Evolutionary conservation across 2,113 vertebrate species (phyloP).

Genomic region (Eira barbara): DNA sequence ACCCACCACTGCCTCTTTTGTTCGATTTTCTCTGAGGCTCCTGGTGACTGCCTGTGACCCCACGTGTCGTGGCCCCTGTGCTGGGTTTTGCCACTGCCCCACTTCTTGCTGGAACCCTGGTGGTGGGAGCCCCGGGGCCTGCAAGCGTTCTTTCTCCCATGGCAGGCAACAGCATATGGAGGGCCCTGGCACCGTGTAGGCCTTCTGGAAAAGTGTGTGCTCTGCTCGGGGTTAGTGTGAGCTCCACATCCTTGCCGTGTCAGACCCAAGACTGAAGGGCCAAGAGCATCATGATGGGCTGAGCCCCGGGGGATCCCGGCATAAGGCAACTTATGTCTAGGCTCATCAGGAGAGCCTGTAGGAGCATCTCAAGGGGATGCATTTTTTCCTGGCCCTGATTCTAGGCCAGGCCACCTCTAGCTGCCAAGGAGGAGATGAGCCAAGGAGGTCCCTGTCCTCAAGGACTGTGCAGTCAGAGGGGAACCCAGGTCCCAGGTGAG

Average conservation of each 20-base stretch:
- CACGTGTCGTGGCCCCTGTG: neutral
- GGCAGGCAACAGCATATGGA: neutral
- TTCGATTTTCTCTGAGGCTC: neutral
- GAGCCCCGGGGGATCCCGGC: neutral
- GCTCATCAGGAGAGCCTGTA: neutral
- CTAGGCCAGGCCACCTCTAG: neutral
- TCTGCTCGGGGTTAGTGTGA: neutral
- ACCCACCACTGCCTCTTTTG: neutral
- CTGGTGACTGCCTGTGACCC: neutral
- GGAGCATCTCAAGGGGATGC: neutral
- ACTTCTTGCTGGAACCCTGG: neutral
- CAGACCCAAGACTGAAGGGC: neutral
- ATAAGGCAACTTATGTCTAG: no score
- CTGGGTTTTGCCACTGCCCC: neutral
- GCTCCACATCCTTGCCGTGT: neutral
- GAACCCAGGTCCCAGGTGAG: no score
- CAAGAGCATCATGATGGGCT: neutral
- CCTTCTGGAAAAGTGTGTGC: neutral
- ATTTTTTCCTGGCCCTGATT: rapidly evolving
- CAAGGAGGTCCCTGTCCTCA: neutral
- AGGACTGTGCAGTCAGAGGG: neutral
- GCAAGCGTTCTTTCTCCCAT: neutral
- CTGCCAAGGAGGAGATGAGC: neutral
- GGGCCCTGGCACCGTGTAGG: neutral
- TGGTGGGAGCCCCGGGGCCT: conserved; percentile 37